phyloP scores from a whole-genome alignment of 1,140 invertebrate genomes.

The Zeugodacus cucurbitae region DNA sequence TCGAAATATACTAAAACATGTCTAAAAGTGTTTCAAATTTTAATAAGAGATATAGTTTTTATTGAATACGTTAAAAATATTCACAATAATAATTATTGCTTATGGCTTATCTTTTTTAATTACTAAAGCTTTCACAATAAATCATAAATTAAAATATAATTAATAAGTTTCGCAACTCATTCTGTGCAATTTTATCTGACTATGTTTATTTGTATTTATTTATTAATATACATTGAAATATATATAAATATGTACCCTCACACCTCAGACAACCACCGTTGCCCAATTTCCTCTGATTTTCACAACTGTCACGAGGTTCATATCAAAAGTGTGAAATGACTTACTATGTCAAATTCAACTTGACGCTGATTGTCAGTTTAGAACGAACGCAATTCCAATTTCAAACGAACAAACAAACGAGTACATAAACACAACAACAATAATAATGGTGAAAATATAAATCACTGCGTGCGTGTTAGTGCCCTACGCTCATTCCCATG shows the following conservation, averaged over 20 bases:
- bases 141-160: no score
- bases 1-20: no score
- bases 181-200: no score
- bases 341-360: conserved; percentile 13
- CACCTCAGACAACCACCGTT: background rate
- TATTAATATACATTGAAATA: background rate
- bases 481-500: background rate
- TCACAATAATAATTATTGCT: no score
- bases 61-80: no score
- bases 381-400: conserved; percentile 30
- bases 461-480: background rate
- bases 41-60: no score
- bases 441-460: background rate
- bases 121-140: no score
- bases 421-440: background rate
- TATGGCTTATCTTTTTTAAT: no score
- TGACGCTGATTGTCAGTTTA: conserved; percentile 35
- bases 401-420: background rate
- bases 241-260: background rate
- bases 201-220: no score
- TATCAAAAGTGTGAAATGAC: conserved; percentile 18
- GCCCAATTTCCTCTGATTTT: conserved; percentile 14
- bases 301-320: background rate
- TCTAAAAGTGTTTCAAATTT: no score
- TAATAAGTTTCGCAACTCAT: no score